A percentile compares a stretch with the other conserved stretches of the same genome.
These are phyloP conservation scores for Dryas iulia DNA, from an alignment of 1,140 invertebrate species.

Conservation along the genomic window DNA sequence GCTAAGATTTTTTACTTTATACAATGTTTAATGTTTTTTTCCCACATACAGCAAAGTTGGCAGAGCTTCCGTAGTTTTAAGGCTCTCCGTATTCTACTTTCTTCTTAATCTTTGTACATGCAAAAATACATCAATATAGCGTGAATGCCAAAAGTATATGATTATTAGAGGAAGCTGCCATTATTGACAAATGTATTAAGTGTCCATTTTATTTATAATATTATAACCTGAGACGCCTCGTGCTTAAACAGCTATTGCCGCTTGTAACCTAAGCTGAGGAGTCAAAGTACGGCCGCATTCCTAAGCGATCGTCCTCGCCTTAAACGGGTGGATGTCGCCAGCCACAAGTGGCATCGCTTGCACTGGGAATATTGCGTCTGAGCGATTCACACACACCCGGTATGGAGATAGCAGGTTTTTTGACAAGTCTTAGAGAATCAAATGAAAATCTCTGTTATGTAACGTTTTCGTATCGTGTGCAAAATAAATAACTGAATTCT, in stretches of 20 bases:
- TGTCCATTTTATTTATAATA: neutral
- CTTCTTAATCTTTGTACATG: no score
- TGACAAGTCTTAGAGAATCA: slow-evolving; percentile 39
- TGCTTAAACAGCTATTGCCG: slow-evolving; percentile 1
- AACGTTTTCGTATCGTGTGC: neutral
- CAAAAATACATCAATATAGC: no score
- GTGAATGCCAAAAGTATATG: no score
- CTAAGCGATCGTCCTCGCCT: slow-evolving; percentile 67
- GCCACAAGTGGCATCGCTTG: slow-evolving; percentile 48
- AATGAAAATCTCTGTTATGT: neutral
- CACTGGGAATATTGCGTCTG: slow-evolving; percentile 60
- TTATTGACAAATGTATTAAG: neutral
- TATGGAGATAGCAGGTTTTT: slow-evolving; percentile 58
- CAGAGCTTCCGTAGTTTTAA: no score
- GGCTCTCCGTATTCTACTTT: no score
- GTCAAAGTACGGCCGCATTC: slow-evolving; percentile 58
- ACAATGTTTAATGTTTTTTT: no score
- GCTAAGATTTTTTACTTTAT: no score
- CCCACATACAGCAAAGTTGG: no score
- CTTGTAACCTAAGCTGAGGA: slow-evolving; percentile 40
- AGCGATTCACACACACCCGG: slow-evolving; percentile 60
- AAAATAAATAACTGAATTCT: neutral
- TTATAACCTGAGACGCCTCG: neutral
- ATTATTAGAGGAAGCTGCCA: no score
- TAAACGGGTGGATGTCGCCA: slow-evolving; percentile 63